Conservation (phyloP, 2,797 vertebrate genomes). For the Gephyroberyx darwinii region DNA sequence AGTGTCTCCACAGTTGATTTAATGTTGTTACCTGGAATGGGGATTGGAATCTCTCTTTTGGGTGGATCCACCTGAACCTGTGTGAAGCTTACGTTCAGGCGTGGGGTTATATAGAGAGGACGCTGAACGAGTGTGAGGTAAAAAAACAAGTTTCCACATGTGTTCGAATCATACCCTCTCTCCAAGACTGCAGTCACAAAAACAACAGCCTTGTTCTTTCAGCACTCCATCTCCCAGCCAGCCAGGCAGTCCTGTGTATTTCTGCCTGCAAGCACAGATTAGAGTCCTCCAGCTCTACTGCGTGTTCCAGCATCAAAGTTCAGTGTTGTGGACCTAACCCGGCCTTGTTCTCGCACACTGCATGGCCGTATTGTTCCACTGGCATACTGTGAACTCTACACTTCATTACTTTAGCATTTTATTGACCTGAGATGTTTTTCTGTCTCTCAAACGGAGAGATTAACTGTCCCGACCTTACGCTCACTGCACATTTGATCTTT, state of each 20-base stretch:
- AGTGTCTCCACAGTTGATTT: constrained; percentile 57
- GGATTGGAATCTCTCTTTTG: constrained; percentile 46
- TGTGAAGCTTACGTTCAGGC: constrained; percentile 27
- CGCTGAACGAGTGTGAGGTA: constrained; percentile 49
- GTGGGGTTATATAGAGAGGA: constrained; percentile 50
- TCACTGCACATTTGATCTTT: constrained; percentile 68
- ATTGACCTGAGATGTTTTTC: constrained; percentile 64
- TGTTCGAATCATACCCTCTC: constrained; percentile 52
- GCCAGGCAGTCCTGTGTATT: constrained; percentile 57
- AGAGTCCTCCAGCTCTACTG: constrained; percentile 42
- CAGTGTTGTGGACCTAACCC: constrained; percentile 46
- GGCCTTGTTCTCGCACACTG: constrained; percentile 48
- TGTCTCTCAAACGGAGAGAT: constrained; percentile 64
- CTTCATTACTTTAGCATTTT: constrained; percentile 66
- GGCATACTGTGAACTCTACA: constrained; percentile 49
- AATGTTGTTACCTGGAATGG: constrained; percentile 34
- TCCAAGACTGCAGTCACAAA: constrained; percentile 64
- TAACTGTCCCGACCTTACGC: constrained; percentile 56
- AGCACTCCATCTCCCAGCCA: constrained; percentile 59
- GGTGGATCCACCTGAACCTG: constrained; percentile 52
- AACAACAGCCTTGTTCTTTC: constrained; percentile 67
- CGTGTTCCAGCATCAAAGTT: constrained; percentile 57
- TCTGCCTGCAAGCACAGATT: constrained; percentile 46
- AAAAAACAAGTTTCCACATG: constrained; percentile 71
- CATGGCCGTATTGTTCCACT: constrained; percentile 53